These are phyloP conservation scores for Emydura subglobosa DNA, from an alignment of 2,113 vertebrate species.

Conservation along the genomic window DNA sequence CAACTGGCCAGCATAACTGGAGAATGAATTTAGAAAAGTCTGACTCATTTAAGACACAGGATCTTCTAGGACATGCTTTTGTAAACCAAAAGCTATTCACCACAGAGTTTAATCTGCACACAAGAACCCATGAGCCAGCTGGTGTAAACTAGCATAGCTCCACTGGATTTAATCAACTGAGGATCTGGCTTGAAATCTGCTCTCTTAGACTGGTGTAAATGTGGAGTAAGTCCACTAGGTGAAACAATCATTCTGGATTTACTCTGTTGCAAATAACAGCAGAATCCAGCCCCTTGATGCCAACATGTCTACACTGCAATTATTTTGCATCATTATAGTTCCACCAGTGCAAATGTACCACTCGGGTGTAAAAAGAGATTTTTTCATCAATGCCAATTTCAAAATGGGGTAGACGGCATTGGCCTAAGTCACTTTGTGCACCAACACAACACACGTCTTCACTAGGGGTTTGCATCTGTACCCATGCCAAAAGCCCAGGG, in stretches of 20 bases:
- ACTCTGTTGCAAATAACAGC: neutral
- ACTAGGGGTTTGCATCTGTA: neutral
- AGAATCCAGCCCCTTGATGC: neutral
- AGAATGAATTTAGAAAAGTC: neutral
- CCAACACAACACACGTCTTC: neutral
- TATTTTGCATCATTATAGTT: neutral
- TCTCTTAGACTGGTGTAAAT: neutral
- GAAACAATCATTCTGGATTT: no score
- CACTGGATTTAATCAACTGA: neutral
- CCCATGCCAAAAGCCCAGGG: neutral
- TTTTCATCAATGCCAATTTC: rapidly evolving
- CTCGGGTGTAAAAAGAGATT: neutral
- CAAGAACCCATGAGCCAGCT: neutral
- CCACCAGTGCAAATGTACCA: neutral
- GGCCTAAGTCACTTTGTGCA: neutral
- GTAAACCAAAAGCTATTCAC: neutral
- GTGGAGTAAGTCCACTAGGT: neutral
- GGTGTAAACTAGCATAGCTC: neutral
- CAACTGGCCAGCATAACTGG: neutral
- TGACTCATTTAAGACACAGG: neutral
- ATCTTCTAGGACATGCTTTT: neutral
- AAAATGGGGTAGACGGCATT: neutral
- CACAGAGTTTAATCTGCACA: neutral
- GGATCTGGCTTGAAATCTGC: neutral
- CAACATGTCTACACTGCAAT: neutral